These are phyloP conservation scores for Pavo muticus DNA, from an alignment of 2,113 vertebrate species.

Conservation along the genomic window DNA sequence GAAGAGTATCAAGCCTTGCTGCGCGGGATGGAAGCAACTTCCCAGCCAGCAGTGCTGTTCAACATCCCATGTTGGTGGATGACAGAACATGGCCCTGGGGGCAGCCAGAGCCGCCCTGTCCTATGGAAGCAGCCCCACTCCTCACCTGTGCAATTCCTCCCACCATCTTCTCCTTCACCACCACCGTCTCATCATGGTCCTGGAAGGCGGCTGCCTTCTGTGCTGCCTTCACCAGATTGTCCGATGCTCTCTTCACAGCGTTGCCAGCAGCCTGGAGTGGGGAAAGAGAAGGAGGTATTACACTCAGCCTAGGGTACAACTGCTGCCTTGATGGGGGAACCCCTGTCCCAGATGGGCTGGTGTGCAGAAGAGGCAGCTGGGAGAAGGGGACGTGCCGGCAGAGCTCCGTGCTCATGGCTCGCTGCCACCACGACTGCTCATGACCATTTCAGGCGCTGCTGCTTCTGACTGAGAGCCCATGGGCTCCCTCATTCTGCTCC, in stretches of 20 bases:
- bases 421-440: not conserved
- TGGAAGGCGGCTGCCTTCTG: constrained; percentile 97
- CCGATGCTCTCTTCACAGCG: constrained; percentile 94
- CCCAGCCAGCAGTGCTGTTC: not conserved
- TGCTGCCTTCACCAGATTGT: constrained; percentile 96
- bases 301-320: fast-evolving
- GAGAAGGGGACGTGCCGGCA: not conserved
- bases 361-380: not conserved
- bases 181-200: constrained; percentile 91
- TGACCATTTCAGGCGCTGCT: constrained; percentile 63
- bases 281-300: not conserved
- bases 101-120: not conserved
- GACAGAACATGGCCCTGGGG: not conserved
- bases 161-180: constrained; percentile 97
- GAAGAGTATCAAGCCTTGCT: not conserved
- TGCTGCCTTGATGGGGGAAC: fast-evolving
- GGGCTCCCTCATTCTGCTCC: not conserved
- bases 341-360: not conserved
- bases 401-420: constrained; percentile 29
- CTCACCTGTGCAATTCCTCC: constrained; percentile 98
- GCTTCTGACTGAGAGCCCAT: not conserved
- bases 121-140: not conserved
- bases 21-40: not conserved
- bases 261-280: constrained; percentile 89
- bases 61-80: not conserved